Percentiles rank a stretch among this genome's conserved stretches.
These are phyloP conservation scores for Phymanthus crucifer DNA, from an alignment of 92 coral and sea anemone genomes.

Conservation along the genomic window DNA sequence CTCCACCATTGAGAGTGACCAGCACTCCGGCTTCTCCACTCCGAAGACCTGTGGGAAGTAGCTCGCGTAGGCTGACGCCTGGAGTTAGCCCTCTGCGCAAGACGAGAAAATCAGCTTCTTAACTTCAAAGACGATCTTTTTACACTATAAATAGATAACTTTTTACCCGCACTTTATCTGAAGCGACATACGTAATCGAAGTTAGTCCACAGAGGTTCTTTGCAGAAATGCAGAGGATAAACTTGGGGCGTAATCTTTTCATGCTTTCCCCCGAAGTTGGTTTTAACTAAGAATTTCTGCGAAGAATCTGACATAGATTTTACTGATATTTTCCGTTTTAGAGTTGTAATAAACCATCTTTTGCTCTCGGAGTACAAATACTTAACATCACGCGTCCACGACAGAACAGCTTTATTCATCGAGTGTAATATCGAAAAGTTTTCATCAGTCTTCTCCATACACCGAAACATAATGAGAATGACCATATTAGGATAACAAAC, in stretches of 20 bases:
- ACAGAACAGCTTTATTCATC: background rate
- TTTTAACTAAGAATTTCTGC: no score
- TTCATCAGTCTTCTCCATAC: background rate
- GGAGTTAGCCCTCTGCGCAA: slow-evolving; percentile 96
- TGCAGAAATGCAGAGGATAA: no score
- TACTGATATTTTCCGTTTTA: no score
- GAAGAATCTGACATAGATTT: no score
- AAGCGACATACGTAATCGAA: no score
- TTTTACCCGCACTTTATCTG: background rate
- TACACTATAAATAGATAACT: slow-evolving; percentile 8
- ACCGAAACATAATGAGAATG: background rate
- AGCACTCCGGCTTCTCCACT: slow-evolving; percentile 95
- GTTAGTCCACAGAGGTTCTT: no score
- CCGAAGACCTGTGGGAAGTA: slow-evolving; percentile 64
- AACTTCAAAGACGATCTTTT: slow-evolving; percentile 16
- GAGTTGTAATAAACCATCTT: no score
- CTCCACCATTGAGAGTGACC: slow-evolving; percentile 83
- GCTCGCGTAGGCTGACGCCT: slow-evolving; percentile 78
- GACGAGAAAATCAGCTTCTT: slow-evolving; percentile 83
- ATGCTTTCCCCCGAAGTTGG: no score
- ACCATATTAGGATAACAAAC: slow-evolving; percentile 4
- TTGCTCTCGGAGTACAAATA: no score
- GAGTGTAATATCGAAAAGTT: background rate
- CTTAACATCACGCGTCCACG: background rate
- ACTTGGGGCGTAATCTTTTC: no score